Conservation (phyloP, 2,888 invertebrate genomes). For the Clistopyga incitator region DNA sequence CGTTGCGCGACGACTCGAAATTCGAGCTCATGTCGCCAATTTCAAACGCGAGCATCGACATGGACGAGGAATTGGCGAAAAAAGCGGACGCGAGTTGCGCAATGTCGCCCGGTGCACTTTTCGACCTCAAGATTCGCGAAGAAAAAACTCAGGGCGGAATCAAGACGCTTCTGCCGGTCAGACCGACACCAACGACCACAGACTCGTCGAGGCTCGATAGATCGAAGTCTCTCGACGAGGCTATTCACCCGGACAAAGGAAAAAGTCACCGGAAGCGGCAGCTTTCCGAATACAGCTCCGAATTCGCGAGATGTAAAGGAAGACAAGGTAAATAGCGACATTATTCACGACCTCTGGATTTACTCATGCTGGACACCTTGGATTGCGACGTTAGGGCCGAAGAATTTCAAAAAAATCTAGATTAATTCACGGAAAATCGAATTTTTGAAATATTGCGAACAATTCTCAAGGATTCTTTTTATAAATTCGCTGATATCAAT, state of each 20-base stretch:
- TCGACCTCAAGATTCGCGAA: slow-evolving; percentile 81
- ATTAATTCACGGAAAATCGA: no score
- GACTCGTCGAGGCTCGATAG: slow-evolving; percentile 74
- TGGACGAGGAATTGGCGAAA: slow-evolving; percentile 74
- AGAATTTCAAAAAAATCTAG: no score
- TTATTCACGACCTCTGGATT: neutral
- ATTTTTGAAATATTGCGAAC: no score
- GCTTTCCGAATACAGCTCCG: slow-evolving; percentile 76
- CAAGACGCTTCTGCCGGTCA: slow-evolving; percentile 85
- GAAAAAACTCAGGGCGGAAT: slow-evolving; percentile 84
- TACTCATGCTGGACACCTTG: no score
- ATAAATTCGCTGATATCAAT: no score
- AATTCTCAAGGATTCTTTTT: no score
- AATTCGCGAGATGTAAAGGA: slow-evolving; percentile 75
- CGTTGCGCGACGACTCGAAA: slow-evolving; percentile 74
- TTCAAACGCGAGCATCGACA: slow-evolving; percentile 74
- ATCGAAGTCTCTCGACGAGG: slow-evolving; percentile 77
- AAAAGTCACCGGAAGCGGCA: slow-evolving; percentile 77
- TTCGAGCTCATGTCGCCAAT: slow-evolving; percentile 74
- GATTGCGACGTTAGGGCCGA: no score
- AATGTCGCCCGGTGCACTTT: slow-evolving; percentile 81
- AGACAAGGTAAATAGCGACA: slow-evolving; percentile 73
- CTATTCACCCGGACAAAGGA: slow-evolving; percentile 70
- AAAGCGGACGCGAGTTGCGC: slow-evolving; percentile 73
- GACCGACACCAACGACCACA: slow-evolving; percentile 70